Base-by-base conservation (phyloP, 2,888 invertebrate genomes). In the Melinaea menophilus region DNA sequence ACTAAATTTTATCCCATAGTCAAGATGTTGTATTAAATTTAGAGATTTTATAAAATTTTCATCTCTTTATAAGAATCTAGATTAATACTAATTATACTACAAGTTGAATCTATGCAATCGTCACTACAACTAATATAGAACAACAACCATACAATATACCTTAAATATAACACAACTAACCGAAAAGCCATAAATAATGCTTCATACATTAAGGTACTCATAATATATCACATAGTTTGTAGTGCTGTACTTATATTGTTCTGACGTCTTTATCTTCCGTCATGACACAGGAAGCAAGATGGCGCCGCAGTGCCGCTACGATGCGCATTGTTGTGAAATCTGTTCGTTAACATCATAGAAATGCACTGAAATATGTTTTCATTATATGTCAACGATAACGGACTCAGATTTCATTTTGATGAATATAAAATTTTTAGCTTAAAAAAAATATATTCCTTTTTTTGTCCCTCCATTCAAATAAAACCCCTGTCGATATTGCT, bases 401-500 rank as follows among this genome's bases (percentile, higher is more conserved):
- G 11, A 41, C 9, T 41, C 11, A 41, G 41, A 41, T 2, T 41
- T 11, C 11, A 11, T 41, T 41, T 41, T 41, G 41, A 9, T 41
- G 41, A 41, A 7, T 9, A 41, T 41, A 41, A 9, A 41, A 9
- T 41, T 5, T 3, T 41, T 41, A 41, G 41, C 41, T 41, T 3
- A 41, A 41, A 9, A 41, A 41, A 41, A 41, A 41, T 41, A 11
- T 41, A 22, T 47, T 54, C 55, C 59, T 54, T 59, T 65, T 67
- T 70, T 66, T 65, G 67, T 61, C 63, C 55, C 31, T 31, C 22
- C 62, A 64, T 61, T 64, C 62, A 64, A 67, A 68, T 70, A 69
- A 72, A 69, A 54, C 63, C 59, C 65, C 63, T 58, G 64, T 62
- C 66, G 69, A 69, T 70, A 70, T 69, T 66, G 63, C 61, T 59